These are phyloP conservation scores for Theonella swinhoei DNA, from an alignment of 37 sponge, comb jelly and placozoan genomes.

Conservation along the genomic window DNA sequence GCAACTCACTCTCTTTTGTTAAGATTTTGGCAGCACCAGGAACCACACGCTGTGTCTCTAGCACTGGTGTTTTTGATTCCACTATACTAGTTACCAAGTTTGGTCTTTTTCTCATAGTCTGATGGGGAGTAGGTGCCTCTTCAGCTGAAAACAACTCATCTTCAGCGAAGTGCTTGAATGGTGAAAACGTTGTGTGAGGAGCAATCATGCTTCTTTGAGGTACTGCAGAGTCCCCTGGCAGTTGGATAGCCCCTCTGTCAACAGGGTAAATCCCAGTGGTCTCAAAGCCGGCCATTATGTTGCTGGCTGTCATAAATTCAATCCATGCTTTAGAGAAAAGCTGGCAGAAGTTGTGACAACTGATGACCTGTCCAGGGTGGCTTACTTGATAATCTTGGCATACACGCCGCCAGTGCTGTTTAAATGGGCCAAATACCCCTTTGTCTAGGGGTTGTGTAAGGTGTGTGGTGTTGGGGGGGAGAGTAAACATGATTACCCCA, in stretches of 20 bases:
- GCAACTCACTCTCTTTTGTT: neutral
- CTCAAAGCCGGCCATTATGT: conserved; percentile 9
- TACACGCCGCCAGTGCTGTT: conserved; percentile 17
- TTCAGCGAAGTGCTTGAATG: neutral
- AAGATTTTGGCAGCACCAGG: neutral
- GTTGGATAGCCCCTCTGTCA: neutral
- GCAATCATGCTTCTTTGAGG: neutral
- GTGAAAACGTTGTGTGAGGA: neutral
- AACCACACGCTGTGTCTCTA: neutral
- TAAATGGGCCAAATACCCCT: conserved; percentile 45
- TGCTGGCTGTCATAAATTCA: conserved; percentile 14
- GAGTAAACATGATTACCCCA: conserved; percentile 25
- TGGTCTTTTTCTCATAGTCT: neutral
- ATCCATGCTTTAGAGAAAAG: conserved; percentile 17
- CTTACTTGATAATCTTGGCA: conserved; percentile 14
- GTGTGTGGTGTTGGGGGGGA: conserved; percentile 49
- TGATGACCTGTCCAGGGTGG: conserved; percentile 8
- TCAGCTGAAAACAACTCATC: neutral
- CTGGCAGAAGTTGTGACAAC: neutral
- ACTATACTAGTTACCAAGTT: neutral
- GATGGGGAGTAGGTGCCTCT: neutral
- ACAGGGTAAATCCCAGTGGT: conserved; percentile 9
- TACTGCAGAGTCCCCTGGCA: neutral
- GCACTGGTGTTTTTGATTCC: neutral
- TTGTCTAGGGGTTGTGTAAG: no score